A percentile compares a stretch with the other conserved stretches of the same genome.
These are phyloP conservation scores for Saccopteryx leptura DNA, from an alignment of 2,113 vertebrate genomes.

Conservation along the genomic window DNA sequence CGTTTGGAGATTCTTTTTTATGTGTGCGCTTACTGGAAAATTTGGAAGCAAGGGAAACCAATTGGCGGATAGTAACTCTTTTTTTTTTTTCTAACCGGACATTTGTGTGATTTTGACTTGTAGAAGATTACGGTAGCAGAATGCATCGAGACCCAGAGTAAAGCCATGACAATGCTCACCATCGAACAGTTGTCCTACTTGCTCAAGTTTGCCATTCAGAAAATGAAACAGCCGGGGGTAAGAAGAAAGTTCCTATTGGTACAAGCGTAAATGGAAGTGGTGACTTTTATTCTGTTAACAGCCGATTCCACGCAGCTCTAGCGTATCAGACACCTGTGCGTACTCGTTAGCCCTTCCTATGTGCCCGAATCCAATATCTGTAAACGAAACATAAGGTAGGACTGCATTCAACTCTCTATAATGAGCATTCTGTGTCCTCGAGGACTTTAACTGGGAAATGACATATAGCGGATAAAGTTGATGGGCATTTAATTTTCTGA, in stretches of 20 bases:
- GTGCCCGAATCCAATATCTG: not conserved
- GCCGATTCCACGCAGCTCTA: not conserved
- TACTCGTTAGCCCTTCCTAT: not conserved
- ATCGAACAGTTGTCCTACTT: constrained; percentile 98
- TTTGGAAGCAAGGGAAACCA: not conserved
- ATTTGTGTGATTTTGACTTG: constrained; percentile 85
- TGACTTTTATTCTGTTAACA: constrained; percentile 12
- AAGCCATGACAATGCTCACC: constrained; percentile 99
- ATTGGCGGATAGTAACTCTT: not conserved
- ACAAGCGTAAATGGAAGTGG: not conserved
- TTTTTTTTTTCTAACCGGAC: constrained; percentile 75
- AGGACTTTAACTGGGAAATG: not conserved
- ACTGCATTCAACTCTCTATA: not conserved
- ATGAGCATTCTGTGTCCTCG: not conserved
- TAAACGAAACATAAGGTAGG: not conserved
- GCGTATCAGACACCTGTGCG: not conserved
- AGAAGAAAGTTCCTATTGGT: constrained; percentile 80
- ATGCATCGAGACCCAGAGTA: constrained; percentile 99
- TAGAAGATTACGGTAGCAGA: constrained; percentile 99
- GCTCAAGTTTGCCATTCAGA: constrained; percentile 99
- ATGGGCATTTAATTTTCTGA: not conserved
- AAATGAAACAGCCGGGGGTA: constrained; percentile 99
- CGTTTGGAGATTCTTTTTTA: not conserved
- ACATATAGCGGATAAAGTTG: not conserved
- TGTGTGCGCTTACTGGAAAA: not conserved